Evolutionary conservation across 2,888 invertebrate species (phyloP).

Genomic region (Trypoxylon attenuatum): DNA sequence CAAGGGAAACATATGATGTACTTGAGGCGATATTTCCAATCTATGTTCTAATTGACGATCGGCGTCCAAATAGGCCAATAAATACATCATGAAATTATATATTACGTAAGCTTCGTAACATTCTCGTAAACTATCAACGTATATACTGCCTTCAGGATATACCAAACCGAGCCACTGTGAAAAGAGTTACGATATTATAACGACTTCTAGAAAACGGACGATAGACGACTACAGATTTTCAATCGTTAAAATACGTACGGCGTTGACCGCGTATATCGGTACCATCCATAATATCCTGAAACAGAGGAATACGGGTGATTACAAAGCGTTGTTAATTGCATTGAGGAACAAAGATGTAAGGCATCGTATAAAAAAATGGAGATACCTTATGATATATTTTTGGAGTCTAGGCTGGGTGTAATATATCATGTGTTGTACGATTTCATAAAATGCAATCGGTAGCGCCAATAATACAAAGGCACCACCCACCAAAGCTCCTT

Average conservation of each 20-base stretch:
- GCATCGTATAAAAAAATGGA: background rate
- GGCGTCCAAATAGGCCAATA: conserved; percentile 91
- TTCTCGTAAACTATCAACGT: conserved; percentile 93
- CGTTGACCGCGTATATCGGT: conserved; percentile 96
- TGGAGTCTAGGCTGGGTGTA: conserved; percentile 94
- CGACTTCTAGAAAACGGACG: too few species aligned
- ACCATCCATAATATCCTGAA: conserved; percentile 97
- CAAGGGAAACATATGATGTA: conserved; percentile 92
- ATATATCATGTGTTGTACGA: conserved; percentile 94
- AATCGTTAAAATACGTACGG: conserved; percentile 84
- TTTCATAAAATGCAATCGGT: conserved; percentile 96
- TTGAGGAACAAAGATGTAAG: background rate
- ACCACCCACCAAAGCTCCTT: conserved; percentile 89
- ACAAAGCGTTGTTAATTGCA: too few species aligned
- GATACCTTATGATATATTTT: conserved; percentile 92
- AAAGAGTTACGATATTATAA: background rate
- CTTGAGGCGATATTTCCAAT: conserved; percentile 88
- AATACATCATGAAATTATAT: conserved; percentile 97
- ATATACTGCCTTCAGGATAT: conserved; percentile 91
- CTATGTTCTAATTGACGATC: conserved; percentile 90
- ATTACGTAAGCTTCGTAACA: conserved; percentile 99
- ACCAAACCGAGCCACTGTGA: conserved; percentile 89
- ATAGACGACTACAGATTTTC: too few species aligned
- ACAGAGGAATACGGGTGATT: too few species aligned
- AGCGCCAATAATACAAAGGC: conserved; percentile 93